A percentile compares a stretch with the other conserved stretches of the same genome.
Evolutionary conservation across 2,888 invertebrate species (phyloP).

Genomic region (Geotrupes spiniger): DNA sequence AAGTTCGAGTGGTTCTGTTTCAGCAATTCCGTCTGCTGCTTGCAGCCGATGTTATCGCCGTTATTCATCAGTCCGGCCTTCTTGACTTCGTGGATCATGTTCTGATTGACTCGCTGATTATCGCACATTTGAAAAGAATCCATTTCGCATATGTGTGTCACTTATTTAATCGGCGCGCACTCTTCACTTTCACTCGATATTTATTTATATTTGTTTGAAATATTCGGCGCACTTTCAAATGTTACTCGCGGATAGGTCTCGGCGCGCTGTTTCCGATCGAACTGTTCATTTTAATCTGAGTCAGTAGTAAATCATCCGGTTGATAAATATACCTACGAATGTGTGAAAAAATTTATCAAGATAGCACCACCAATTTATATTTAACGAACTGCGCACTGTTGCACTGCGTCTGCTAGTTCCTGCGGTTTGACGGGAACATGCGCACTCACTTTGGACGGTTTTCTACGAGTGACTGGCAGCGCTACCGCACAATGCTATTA

Average conservation of each 20-base stretch:
- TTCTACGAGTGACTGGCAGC: too few species aligned
- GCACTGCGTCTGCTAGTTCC: slow-evolving; percentile 45
- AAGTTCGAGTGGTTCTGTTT: slow-evolving; percentile 71
- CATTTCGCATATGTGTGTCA: slow-evolving; percentile 51
- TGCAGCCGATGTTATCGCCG: slow-evolving; percentile 50
- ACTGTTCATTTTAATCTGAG: slow-evolving; percentile 7
- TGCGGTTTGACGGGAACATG: slow-evolving; percentile 42
- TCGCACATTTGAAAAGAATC: slow-evolving; percentile 89
- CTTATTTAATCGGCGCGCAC: slow-evolving; percentile 2
- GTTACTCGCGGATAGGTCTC: slow-evolving; percentile 13
- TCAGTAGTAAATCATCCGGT: slow-evolving; percentile 5
- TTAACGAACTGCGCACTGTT: slow-evolving; percentile 30
- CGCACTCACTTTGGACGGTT: slow-evolving; percentile 36
- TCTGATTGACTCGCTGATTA: slow-evolving; percentile 57
- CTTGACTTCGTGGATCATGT: slow-evolving; percentile 54
- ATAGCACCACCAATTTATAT: slow-evolving; percentile 9
- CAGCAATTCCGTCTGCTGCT: slow-evolving; percentile 57
- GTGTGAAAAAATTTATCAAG: slow-evolving; percentile 5
- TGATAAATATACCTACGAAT: slow-evolving; percentile 11
- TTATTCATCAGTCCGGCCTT: slow-evolving; percentile 52
- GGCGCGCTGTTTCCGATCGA: slow-evolving; percentile 2
- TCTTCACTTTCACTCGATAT: slow-evolving; percentile 31
- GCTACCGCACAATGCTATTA: too few species aligned
- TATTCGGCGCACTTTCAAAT: slow-evolving; percentile 36
- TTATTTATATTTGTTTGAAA: slow-evolving; percentile 7